phyloP scores from a whole-genome alignment of 2,888 invertebrate genomes.

The Troglohyphantes excavatus region DNA sequence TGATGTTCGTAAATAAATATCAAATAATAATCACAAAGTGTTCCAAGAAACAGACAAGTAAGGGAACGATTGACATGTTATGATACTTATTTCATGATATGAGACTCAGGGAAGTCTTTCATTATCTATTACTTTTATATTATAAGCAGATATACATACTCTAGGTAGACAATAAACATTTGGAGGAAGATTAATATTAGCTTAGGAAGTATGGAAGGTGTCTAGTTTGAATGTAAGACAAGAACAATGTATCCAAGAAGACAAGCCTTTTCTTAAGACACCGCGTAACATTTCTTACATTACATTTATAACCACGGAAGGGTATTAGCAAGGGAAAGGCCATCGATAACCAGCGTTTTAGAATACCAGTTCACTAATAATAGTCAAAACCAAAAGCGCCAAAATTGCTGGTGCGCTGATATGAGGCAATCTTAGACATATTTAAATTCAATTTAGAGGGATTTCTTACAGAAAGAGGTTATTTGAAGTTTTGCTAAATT shows the following conservation, averaged over 20 bases:
- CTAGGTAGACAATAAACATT: conserved; percentile 26
- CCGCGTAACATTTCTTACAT: neutral
- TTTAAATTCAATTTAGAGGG: too few species aligned
- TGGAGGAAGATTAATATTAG: conserved; percentile 8
- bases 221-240: neutral
- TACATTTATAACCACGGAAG: too few species aligned
- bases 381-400: too few species aligned
- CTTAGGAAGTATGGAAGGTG: neutral
- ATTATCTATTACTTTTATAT: conserved; percentile 20
- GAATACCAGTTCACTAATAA: too few species aligned
- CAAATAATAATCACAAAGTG: conserved; percentile 43
- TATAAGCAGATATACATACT: conserved; percentile 37
- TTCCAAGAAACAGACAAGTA: conserved; percentile 33
- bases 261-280: neutral
- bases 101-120: conserved; percentile 15
- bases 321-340: too few species aligned
- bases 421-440: too few species aligned
- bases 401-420: too few species aligned
- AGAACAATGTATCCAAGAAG: neutral
- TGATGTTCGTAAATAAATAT: conserved; percentile 50
- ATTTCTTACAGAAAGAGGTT: too few species aligned
- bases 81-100: conserved; percentile 44
- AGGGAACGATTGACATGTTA: conserved; percentile 23
- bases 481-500: too few species aligned
- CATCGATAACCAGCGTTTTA: too few species aligned